These are phyloP conservation scores for Hylaeus anthracinus DNA, from an alignment of 1,140 invertebrate genomes.

Conservation along the genomic window DNA sequence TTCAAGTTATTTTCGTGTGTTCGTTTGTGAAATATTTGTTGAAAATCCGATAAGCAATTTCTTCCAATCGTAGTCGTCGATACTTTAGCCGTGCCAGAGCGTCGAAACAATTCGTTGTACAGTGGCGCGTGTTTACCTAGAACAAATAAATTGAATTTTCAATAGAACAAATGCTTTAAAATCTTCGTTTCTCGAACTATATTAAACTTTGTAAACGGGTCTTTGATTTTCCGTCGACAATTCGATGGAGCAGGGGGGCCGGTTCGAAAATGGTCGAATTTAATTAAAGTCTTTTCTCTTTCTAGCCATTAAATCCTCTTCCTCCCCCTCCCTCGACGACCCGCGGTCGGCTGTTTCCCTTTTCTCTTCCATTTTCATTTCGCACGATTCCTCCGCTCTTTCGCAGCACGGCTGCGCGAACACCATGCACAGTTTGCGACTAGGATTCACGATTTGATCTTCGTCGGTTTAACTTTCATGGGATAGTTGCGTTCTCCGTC, in stretches of 20 bases:
- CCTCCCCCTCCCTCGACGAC: constrained; percentile 37
- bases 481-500: constrained; percentile 8
- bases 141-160: neutral
- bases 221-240: constrained; percentile 50
- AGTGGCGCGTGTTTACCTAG: no score
- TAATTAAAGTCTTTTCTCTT: constrained; percentile 74
- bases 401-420: neutral
- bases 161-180: no score
- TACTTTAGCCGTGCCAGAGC: no score
- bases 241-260: constrained; percentile 18
- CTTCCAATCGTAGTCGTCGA: no score
- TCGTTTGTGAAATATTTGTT: no score
- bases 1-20: no score
- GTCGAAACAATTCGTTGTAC: no score
- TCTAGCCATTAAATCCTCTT: constrained; percentile 40
- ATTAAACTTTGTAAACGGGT: neutral
- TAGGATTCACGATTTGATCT: constrained; percentile 75
- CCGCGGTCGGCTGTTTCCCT: constrained; percentile 36
- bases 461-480: constrained; percentile 67
- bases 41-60: no score
- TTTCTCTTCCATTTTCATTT: neutral
- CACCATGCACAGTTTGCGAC: constrained; percentile 60
- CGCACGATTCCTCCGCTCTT: neutral
- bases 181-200: neutral
- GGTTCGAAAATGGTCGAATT: constrained; percentile 76